Evolutionary conservation across 2,888 invertebrate species (phyloP).

Genomic region (Trachelus iudaicus): DNA sequence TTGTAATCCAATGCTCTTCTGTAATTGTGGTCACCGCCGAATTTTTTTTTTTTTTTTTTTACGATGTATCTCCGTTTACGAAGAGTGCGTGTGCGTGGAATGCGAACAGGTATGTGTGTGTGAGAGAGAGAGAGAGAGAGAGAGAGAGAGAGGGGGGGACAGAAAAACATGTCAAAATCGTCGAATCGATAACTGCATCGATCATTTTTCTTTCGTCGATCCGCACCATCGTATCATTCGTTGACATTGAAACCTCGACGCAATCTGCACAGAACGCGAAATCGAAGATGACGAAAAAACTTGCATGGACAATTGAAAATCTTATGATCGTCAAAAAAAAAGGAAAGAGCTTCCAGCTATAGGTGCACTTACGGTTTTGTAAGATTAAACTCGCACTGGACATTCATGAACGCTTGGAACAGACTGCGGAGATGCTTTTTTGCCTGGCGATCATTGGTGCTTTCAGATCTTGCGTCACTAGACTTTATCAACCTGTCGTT

Average conservation of each 20-base stretch:
- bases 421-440: neutral
- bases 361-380: neutral
- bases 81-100: neutral
- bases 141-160: neutral
- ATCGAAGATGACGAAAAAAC: neutral
- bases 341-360: too few relatives aligned
- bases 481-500: neutral
- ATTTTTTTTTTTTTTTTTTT: neutral
- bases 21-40: neutral
- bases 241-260: neutral
- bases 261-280: neutral
- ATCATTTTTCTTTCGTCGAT: neutral
- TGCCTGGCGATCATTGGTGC: neutral
- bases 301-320: neutral
- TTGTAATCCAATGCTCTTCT: neutral
- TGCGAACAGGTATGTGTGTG: neutral
- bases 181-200: neutral
- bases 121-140: neutral
- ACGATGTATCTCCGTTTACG: neutral
- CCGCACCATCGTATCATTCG: neutral
- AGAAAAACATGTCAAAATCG: neutral
- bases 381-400: neutral
- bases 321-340: neutral
- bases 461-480: neutral
- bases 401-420: neutral